Evolutionary conservation across 2,113 vertebrate genomes (phyloP), one percentile per base, ranked within the genome.

Genomic region (Salvelinus fontinalis): DNA sequence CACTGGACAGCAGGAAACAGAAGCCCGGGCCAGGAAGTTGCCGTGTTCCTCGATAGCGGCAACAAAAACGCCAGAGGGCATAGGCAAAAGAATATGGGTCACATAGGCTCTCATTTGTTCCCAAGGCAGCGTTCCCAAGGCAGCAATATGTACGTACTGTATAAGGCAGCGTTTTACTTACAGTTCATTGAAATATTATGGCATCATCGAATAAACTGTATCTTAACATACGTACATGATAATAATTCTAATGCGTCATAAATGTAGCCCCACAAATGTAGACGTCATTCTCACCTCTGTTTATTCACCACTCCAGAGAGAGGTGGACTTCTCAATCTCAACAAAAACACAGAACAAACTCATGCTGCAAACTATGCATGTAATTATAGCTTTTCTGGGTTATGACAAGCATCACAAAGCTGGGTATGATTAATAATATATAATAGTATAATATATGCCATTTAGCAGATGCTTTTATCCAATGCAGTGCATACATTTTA

Each of bases 1-100:
- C 59, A 2, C 12, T 11, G 71, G 44, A 12, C 39, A 11, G 68
- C 68, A 70, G 22, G 68, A 51, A 70, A 70, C 5, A 71, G 70
- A 39, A 20, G 3, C 67, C 39, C 5, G 5, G 49, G 1, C 31
- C 70, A 71, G 70, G 70, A 31, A 20, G 26, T 57, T 26, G 70
- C 48, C n/a, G 8, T 54, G 70, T 59, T 29, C 24, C 5, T 57
- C 8, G 80, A 67, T 18, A 71, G 62, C 22, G 14, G 62, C 24
- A 26, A 59, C 5, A 72, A n/a, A 12, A 12, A 29, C 7, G 39
- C 29, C 3, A 20, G 31, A 64, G 27, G 64, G 64, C 22, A 29
- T 66, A 24, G 18, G 7, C 31, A 44, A 39, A 31, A 20, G 2
- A 83, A 87, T 88, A 85, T 88, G 90, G 86, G 85, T 90, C 87